These are phyloP conservation scores for Hylia prasina DNA, from an alignment of 2,113 vertebrate genomes.

Conservation along the genomic window DNA sequence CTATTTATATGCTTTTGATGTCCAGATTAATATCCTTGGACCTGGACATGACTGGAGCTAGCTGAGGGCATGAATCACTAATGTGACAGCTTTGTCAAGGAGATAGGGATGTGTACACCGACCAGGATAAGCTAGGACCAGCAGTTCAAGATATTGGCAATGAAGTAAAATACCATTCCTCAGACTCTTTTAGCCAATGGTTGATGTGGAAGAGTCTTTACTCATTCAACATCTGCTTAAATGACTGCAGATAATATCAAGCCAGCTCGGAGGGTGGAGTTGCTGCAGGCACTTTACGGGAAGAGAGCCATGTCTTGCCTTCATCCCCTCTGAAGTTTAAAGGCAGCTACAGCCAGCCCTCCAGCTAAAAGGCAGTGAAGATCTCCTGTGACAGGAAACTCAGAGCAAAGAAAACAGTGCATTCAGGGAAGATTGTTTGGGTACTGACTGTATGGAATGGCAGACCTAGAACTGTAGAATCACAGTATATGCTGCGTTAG, in stretches of 20 bases:
- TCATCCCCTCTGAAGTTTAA: background rate
- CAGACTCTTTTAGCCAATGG: background rate
- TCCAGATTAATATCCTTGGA: background rate
- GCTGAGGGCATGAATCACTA: background rate
- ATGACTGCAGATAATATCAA: slow-evolving; percentile 18
- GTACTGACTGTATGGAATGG: background rate
- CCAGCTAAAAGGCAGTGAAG: background rate
- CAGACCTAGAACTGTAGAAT: background rate
- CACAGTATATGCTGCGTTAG: background rate
- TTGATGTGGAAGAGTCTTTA: background rate
- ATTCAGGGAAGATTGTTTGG: background rate
- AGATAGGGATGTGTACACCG: background rate
- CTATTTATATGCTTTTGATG: background rate
- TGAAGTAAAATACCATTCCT: background rate
- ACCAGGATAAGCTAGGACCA: background rate
- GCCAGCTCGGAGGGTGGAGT: background rate
- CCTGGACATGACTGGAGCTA: background rate
- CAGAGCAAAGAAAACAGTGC: background rate
- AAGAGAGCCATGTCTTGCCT: background rate
- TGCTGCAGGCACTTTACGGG: background rate
- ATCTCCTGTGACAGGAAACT: background rate
- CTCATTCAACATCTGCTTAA: background rate
- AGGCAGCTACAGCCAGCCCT: background rate
- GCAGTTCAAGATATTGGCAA: background rate
- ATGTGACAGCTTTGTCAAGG: background rate